Percentiles rank a stretch among this genome's conserved stretches.
Conservation (phyloP, 2,113 vertebrate genomes). For the Forbesichthys agassizii region DNA sequence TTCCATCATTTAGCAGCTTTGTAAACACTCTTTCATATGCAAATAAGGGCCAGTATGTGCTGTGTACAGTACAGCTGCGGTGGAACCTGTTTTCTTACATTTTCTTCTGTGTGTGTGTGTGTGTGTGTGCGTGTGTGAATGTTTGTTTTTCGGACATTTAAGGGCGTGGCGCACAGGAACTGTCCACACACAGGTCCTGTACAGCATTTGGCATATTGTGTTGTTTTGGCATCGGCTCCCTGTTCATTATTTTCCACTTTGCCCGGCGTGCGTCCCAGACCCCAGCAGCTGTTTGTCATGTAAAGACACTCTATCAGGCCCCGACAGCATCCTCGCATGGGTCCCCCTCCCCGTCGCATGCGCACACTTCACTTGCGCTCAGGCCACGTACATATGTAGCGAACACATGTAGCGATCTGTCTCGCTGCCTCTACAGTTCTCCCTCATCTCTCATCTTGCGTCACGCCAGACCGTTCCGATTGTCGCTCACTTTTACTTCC, state of each 20-base stretch:
- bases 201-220: slow-evolving; percentile 91
- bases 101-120: slow-evolving; percentile 18
- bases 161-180: slow-evolving; percentile 72
- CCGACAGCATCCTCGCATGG: slow-evolving; percentile 85
- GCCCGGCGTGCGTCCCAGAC: slow-evolving; percentile 84
- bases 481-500: slow-evolving; percentile 1
- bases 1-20: no score
- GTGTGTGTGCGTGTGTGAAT: slow-evolving; percentile 25
- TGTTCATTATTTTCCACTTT: slow-evolving; percentile 90
- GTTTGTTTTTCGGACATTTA: slow-evolving; percentile 8
- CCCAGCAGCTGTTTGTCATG: slow-evolving; percentile 93
- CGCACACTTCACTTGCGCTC: slow-evolving; percentile 57
- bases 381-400: slow-evolving; percentile 62
- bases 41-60: neutral
- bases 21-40: neutral
- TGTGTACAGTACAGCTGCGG: slow-evolving; percentile 39
- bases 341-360: slow-evolving; percentile 17
- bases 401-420: slow-evolving; percentile 75
- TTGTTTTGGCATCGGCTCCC: slow-evolving; percentile 81
- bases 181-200: slow-evolving; percentile 72
- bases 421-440: slow-evolving; percentile 43
- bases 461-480: slow-evolving; percentile 44
- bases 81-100: slow-evolving; percentile 38
- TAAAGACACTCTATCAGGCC: slow-evolving; percentile 93
- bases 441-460: slow-evolving; percentile 57